Percentiles rank a stretch among this genome's conserved stretches.
Conservation (phyloP, 1,140 invertebrate genomes). For the Portunus trituberculatus region DNA sequence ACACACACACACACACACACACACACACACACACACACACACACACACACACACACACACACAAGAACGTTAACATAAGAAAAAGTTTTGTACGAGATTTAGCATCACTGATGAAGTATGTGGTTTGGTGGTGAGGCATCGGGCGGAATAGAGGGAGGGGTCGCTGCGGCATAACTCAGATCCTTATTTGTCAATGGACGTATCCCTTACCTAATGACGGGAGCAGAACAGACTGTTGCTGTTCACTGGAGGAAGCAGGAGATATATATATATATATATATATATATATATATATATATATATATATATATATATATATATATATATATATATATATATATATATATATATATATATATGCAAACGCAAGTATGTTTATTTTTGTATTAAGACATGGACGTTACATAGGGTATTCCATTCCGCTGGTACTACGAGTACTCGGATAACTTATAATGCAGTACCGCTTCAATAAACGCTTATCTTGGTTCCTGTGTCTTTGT, state of each 20-base stretch:
- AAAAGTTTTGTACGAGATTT: too few species aligned
- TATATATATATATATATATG: constrained; percentile 36
- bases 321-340: constrained; percentile 51
- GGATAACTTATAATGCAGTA: not conserved
- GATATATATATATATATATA: constrained; percentile 38
- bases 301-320: constrained; percentile 42
- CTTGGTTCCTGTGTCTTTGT: not conserved
- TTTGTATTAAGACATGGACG: not conserved
- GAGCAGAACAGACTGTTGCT: too few species aligned
- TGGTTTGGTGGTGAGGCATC: not conserved
- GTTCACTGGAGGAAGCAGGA: too few species aligned
- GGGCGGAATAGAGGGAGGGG: too few species aligned
- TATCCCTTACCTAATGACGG: too few species aligned
- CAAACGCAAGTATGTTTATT: not conserved
- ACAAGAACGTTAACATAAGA: not conserved
- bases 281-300: constrained; percentile 19
- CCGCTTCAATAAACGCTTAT: not conserved
- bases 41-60: constrained; percentile 53
- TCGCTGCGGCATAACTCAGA: too few species aligned
- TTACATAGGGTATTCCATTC: not conserved
- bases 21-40: constrained; percentile 58
- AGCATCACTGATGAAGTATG: too few species aligned
- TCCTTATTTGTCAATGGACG: too few species aligned
- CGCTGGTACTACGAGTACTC: not conserved
- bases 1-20: constrained; percentile 53